Base-by-base conservation (phyloP, 2,113 vertebrate species). In the Lynx canadensis region DNA sequence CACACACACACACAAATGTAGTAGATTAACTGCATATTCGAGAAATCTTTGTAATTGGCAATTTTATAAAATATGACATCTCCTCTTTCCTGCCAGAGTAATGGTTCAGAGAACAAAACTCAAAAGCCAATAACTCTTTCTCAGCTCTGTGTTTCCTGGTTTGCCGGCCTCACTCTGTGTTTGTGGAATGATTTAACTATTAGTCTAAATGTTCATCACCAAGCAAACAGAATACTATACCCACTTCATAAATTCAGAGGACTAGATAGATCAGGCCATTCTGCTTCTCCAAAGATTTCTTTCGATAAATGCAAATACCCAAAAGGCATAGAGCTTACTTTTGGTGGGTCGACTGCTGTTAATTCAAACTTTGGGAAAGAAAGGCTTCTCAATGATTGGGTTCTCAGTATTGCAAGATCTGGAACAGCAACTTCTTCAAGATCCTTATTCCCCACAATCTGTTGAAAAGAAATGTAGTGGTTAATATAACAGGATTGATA, bases 141-240 rank as follows among this genome's bases (percentile, higher is more conserved):
- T 76, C 60, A 83, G 48, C 41, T 85, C 68, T n/a, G 18, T 18
- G 9, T 57, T 50, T 85, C 50, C 86, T 79, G 80, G 19, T n/a
- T 63, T 63, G 15, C 69, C 50, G n/a, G 21, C 80, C 38, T 85
- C 38, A 50, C 27, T 90, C 71, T 90, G 41, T 84, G 60, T 90
- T 94, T 79, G 52, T 63, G 69, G 21, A 65, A 52, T 94, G 57
- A 79, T 85, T 71, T 90, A 79, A 96, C 50, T 41, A 90, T 71
- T 90, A n/a, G 73, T 83, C 21, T 74, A 79, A 90, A 76, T 85
- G 60, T 85, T 63, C 15, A 71, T 94, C 29, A 80, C n/a, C n/a
- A 79, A 79, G 80, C 80, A 86, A 85, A 79, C 71, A 96, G 63
- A 89, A 94, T 94, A 55, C 65, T 80, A 52, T 80, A 79, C 48